phyloP scores from a whole-genome alignment of 2,113 vertebrate genomes.

The Colaptes auratus region DNA sequence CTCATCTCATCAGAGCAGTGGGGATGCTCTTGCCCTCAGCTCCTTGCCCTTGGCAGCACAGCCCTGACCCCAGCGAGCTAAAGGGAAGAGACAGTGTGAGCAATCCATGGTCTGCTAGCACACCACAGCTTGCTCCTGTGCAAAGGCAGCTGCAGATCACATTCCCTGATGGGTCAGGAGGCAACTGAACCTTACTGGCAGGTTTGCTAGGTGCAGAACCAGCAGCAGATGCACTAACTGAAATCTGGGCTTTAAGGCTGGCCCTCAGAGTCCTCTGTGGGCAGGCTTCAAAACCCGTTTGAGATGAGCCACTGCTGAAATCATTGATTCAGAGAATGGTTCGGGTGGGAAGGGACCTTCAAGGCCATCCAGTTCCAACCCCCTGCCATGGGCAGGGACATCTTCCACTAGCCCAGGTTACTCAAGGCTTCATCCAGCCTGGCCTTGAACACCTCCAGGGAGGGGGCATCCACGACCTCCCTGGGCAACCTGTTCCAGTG shows the following conservation, averaged over 20 bases:
- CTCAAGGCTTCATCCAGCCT: too few relatives aligned
- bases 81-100: not conserved
- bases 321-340: too few relatives aligned
- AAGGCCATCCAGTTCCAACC: too few relatives aligned
- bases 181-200: not conserved
- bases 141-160: not conserved
- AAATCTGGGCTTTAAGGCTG: not conserved
- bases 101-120: too few relatives aligned
- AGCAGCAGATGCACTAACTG: not conserved
- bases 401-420: too few relatives aligned
- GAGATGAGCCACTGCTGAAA: not conserved
- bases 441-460: too few relatives aligned
- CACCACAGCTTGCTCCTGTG: not conserved
- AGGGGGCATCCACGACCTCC: too few relatives aligned
- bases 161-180: not conserved
- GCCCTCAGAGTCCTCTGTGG: not conserved
- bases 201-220: not conserved
- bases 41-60: not conserved
- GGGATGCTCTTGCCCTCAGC: not conserved
- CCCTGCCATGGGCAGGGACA: too few relatives aligned
- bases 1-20: too few relatives aligned
- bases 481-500: too few relatives aligned
- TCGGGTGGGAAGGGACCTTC: too few relatives aligned
- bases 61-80: not conserved
- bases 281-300: not conserved